Conservation (phyloP, 1,140 invertebrate genomes). For the Sipha flava region DNA sequence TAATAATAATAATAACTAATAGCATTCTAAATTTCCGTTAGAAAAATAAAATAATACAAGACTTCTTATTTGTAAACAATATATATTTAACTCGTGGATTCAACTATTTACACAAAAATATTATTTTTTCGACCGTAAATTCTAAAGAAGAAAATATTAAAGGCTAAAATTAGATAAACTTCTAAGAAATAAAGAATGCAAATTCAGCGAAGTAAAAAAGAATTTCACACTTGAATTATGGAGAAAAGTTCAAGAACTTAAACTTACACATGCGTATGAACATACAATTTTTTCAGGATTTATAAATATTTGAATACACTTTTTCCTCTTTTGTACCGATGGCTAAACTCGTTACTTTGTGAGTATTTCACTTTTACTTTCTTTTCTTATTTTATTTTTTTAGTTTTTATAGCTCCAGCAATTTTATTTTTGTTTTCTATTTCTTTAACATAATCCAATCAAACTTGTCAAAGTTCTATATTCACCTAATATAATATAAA, state of each 20-base stretch:
- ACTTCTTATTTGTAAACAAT: no score
- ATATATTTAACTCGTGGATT: no score
- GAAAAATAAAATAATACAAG: no score
- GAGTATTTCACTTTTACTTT: neutral
- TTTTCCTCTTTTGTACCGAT: neutral
- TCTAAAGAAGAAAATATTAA: neutral
- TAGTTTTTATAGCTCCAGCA: neutral
- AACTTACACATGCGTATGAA: neutral
- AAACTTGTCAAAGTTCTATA: no score
- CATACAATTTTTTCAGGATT: neutral
- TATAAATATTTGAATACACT: constrained; percentile 11
- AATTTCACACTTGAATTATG: neutral
- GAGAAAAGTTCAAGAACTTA: neutral
- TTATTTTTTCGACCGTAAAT: neutral
- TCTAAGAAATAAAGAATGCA: neutral
- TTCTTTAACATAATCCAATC: no score
- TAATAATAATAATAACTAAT: no score
- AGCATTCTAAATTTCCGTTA: no score
- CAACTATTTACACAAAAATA: neutral
- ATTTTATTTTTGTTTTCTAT: neutral
- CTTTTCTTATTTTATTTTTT: neutral
- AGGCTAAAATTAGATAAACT: neutral
- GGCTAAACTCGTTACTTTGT: neutral
- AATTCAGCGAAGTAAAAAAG: constrained; percentile 2
- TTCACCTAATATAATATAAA: no score